Evolutionary conservation across 2,113 vertebrate species (phyloP).

Genomic region (Toxostoma redivivum): DNA sequence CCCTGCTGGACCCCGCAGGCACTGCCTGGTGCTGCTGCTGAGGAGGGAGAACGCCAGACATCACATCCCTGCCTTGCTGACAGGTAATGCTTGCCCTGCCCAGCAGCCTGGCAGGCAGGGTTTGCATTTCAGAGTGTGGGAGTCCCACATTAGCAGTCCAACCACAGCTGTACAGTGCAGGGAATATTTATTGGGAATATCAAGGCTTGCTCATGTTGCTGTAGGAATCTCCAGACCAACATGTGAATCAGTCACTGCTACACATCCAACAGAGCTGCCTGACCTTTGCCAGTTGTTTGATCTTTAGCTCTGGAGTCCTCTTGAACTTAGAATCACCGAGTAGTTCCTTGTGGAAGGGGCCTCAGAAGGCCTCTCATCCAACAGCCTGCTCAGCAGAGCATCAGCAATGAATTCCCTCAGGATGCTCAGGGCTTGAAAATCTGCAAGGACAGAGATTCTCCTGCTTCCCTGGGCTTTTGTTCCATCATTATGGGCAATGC

Average conservation of each 20-base stretch:
- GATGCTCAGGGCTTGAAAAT: not conserved
- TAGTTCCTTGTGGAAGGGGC: not conserved
- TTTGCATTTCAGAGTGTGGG: not conserved
- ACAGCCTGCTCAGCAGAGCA: not conserved
- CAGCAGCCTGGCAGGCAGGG: not conserved
- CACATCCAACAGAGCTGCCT: not conserved
- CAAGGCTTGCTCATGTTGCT: not conserved
- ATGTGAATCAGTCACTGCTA: not conserved
- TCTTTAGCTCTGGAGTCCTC: not conserved
- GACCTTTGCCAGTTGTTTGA: not conserved
- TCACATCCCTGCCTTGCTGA: conserved; percentile 59
- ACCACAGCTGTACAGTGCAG: not conserved
- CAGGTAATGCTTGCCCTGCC: conserved; percentile 55
- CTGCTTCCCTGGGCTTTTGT: not conserved
- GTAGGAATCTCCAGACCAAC: not conserved
- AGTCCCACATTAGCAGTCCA: not conserved
- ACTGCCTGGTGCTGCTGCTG: conserved; percentile 70
- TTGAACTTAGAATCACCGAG: not conserved
- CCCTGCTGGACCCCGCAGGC: not conserved
- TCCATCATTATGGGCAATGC: not conserved
- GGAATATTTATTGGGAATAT: not conserved
- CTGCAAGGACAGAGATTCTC: not conserved
- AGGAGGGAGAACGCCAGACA: conserved; percentile 71
- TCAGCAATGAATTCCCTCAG: not conserved
- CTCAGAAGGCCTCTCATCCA: not conserved